Evolutionary conservation across 2,113 vertebrate species (phyloP).

Genomic region (Cheilinus undulatus): DNA sequence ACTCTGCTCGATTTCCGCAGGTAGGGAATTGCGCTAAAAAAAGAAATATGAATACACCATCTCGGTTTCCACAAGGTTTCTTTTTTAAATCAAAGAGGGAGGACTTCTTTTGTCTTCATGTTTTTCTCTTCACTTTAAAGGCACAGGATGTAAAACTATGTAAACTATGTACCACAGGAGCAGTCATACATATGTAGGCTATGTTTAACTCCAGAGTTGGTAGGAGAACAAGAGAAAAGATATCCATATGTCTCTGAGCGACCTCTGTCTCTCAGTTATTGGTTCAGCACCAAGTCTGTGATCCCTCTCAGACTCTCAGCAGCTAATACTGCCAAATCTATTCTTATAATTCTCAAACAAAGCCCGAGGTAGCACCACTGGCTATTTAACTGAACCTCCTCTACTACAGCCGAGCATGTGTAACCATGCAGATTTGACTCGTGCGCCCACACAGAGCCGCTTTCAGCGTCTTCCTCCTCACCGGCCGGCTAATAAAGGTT

Average conservation of each 20-base stretch:
- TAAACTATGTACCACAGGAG: too few species aligned
- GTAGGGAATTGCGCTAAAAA: slow-evolving; percentile 75
- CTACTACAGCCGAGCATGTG: too few species aligned
- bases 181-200: too few species aligned
- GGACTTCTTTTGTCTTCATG: background rate
- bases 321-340: background rate
- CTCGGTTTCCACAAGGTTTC: background rate
- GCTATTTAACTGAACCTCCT: background rate
- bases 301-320: slow-evolving; percentile 1
- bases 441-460: background rate
- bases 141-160: too few species aligned
- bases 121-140: too few species aligned
- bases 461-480: background rate
- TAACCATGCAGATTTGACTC: too few species aligned
- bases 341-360: background rate
- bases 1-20: slow-evolving; percentile 98
- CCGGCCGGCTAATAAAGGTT: background rate
- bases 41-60: background rate
- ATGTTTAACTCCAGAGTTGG: background rate
- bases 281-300: background rate
- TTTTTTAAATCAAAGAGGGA: too few species aligned
- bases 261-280: too few species aligned
- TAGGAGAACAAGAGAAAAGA: background rate
- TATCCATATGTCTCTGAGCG: too few species aligned
- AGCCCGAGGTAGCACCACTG: background rate